phyloP scores from a whole-genome alignment of 2,797 vertebrate genomes.

The Macrochelys suwanniensis region DNA sequence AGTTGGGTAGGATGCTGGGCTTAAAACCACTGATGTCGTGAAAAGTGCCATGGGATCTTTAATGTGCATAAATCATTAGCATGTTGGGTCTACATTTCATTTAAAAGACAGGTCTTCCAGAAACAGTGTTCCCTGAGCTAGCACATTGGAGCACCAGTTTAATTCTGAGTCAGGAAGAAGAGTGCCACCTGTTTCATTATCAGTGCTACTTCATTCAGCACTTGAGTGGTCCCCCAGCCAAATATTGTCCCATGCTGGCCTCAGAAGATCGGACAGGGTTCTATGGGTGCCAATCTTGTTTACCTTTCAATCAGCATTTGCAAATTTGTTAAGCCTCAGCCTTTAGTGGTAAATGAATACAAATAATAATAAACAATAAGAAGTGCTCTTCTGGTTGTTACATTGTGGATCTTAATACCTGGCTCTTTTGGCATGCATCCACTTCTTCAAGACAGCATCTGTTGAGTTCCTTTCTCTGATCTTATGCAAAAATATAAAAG shows the following conservation, averaged over 20 bases:
- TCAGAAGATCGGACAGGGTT: background rate
- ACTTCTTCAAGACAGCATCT: conserved; percentile 18
- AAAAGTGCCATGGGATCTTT: background rate
- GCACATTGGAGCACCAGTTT: background rate
- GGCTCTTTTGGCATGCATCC: conserved; percentile 12
- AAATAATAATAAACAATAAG: conserved; percentile 17
- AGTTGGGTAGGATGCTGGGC: accelerated
- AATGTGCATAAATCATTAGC: background rate
- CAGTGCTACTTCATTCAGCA: accelerated
- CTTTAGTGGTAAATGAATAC: conserved; percentile 28
- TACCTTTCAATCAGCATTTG: background rate
- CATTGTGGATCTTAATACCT: background rate
- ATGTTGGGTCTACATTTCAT: background rate
- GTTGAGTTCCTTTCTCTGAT: background rate
- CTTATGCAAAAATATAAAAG: conserved; percentile 11
- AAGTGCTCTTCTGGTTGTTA: background rate
- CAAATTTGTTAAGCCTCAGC: conserved; percentile 16
- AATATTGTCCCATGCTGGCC: too few species aligned
- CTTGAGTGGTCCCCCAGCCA: background rate
- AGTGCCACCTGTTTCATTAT: background rate
- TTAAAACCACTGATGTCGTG: background rate
- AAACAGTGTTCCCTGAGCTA: background rate
- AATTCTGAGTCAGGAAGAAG: background rate
- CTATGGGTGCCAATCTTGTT: background rate
- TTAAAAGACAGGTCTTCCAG: background rate